Percentiles rank a stretch among this genome's conserved stretches.
phyloP scores from a whole-genome alignment of 2,797 vertebrate species.

The Craterocephalus amniculus region DNA sequence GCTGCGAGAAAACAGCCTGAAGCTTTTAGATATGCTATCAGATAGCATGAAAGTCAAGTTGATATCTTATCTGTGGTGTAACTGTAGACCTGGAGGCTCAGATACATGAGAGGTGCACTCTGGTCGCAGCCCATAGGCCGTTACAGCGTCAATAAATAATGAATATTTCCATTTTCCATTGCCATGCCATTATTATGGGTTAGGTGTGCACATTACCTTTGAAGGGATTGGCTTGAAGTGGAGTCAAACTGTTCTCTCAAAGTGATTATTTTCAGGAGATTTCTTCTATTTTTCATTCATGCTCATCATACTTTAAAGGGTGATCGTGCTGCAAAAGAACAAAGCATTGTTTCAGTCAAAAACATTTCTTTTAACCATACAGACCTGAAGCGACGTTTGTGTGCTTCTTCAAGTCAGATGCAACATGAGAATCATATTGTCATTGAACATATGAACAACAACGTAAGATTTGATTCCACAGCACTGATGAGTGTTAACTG shows the following conservation, averaged over 20 bases:
- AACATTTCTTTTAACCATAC: neutral
- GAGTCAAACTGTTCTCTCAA: neutral
- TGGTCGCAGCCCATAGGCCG: conserved; percentile 1
- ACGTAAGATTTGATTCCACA: too few species aligned
- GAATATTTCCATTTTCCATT: neutral
- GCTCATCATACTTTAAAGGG: neutral
- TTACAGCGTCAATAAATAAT: conserved; percentile 40
- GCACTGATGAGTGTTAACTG: too few species aligned
- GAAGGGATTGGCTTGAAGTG: neutral
- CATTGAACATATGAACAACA: too few species aligned
- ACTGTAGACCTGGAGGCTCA: conserved; percentile 33
- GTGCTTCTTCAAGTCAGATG: neutral
- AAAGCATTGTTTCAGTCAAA: neutral
- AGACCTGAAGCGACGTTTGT: neutral
- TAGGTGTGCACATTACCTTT: neutral
- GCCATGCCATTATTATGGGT: neutral
- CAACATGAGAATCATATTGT: too few species aligned
- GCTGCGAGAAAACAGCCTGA: conserved; percentile 8
- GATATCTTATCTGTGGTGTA: conserved; percentile 53
- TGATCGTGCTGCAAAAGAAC: neutral
- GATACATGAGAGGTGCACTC: conserved; percentile 43
- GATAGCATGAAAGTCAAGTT: conserved; percentile 46
- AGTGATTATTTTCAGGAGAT: neutral
- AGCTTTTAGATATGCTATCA: conserved; percentile 46
- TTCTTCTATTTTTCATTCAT: neutral